Evolutionary conservation across 1,140 invertebrate species (phyloP), one percentile per base, ranked within the genome.

Genomic region (Pristionchus pacificus): DNA sequence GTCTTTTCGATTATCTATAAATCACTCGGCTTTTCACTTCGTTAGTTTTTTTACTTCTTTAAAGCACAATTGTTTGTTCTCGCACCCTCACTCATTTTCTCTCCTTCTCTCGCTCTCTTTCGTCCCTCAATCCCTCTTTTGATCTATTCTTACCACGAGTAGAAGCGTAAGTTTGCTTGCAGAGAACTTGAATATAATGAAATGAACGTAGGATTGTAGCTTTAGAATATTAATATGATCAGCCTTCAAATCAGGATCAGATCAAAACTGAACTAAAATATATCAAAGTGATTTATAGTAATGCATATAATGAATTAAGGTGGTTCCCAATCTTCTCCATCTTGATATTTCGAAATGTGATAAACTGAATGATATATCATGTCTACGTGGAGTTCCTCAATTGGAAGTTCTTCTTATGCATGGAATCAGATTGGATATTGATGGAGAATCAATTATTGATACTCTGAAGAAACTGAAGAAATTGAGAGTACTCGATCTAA

Each of bases 341-440:
- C 38, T 49, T 19, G 38, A 49, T 49, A 49, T 49, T 19, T 49
- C 38, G 38, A 49, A 49, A 49, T 49, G 38, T 19, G 6, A 49
- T 49, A 6, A 49, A 49, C 6, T 49, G 38, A 19, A 10, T 49
- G 38, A 10, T 49, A 49, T 49, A 49, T 10, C 38, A 10, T 6
- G 6, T 6, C 19, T 10, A 10, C 19, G 38, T 49, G 38, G 6
- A 10, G 38, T 89, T 88, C 77, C 88, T 88, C 82, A 84, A 89
- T 86, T 88, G 65, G 80, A 91, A 29, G 88, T 87, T 78, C 88
- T 86, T 63, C 80, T 91, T 55, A 88, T 90, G 87, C 89, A 90
- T 77, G 89, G 90, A 83, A 82, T 90, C 60, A 87, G 88, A 77
- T 86, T 88, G 79, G 75, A 77, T n/a, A 83, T 83, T 75, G 77